Evolutionary conservation across 2,888 invertebrate genomes (phyloP).

Genomic region (Artemia sinica): DNA sequence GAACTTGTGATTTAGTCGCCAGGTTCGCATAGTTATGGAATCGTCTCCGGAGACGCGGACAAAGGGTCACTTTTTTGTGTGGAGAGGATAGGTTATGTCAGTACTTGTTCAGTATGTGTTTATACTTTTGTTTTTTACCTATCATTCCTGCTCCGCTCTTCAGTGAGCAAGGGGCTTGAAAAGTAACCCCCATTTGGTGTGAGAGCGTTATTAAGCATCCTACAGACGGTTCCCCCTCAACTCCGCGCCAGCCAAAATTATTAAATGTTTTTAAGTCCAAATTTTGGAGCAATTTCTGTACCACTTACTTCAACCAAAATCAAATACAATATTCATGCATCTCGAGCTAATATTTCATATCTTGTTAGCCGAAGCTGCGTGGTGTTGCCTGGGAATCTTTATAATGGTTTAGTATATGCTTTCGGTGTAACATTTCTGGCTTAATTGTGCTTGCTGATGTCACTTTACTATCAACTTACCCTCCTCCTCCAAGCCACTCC

Average conservation of each 20-base stretch:
- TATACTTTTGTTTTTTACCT: no score
- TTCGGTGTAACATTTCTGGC: not conserved
- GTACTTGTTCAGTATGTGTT: no score
- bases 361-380: not conserved
- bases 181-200: not conserved
- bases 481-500: not conserved
- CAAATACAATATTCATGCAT: not conserved
- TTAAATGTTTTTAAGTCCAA: no score
- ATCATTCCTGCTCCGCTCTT: not conserved
- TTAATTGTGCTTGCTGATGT: not conserved
- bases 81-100: no score
- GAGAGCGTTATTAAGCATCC: not conserved
- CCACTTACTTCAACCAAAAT: no score
- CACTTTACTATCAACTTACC: not conserved
- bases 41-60: no score
- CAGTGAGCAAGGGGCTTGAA: not conserved
- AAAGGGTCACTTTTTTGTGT: no score
- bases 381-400: conserved; percentile 2
- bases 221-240: not conserved
- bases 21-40: no score
- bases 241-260: no score
- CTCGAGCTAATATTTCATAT: not conserved
- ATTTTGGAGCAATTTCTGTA: no score
- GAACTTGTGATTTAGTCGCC: no score
- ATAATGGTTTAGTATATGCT: not conserved